Evolutionary conservation across 92 coral and sea anemone species (phyloP).

Genomic region (Epizoanthus ramosus): DNA sequence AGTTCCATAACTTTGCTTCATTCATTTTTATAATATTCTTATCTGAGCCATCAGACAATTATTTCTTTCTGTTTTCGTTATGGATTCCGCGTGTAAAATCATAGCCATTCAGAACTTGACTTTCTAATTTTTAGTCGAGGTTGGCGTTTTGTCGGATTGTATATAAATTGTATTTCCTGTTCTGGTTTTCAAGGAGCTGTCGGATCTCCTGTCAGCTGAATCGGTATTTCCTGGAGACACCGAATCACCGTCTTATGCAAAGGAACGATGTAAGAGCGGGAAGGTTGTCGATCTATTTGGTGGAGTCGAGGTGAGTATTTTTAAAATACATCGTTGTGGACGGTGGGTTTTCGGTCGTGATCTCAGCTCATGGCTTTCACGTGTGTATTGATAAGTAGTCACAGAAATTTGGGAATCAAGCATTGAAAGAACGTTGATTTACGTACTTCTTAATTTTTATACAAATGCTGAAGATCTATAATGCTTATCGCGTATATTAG

Average conservation of each 20-base stretch:
- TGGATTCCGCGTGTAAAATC: background rate
- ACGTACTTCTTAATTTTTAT: no score
- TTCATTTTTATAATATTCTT: background rate
- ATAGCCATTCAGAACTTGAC: background rate
- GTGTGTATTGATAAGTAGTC: background rate
- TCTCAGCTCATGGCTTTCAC: background rate
- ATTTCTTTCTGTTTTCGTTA: background rate
- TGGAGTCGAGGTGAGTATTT: slow-evolving; percentile 80
- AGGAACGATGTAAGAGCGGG: slow-evolving; percentile 58
- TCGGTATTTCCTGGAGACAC: slow-evolving; percentile 43
- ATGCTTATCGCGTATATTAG: no score
- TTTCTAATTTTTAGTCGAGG: background rate
- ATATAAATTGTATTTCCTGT: slow-evolving; percentile 10
- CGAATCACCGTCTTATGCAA: slow-evolving; percentile 36
- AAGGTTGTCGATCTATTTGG: slow-evolving; percentile 76
- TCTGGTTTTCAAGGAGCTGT: slow-evolving; percentile 60
- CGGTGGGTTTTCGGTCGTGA: background rate
- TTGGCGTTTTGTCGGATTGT: background rate
- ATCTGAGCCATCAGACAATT: slow-evolving; percentile 10
- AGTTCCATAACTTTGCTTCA: background rate
- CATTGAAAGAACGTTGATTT: background rate
- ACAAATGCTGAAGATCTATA: no score
- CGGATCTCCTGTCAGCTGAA: slow-evolving; percentile 32
- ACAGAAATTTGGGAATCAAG: background rate
- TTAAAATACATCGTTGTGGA: background rate